Conservation (phyloP, 1,140 invertebrate species). For the Penaeus japonicus region DNA sequence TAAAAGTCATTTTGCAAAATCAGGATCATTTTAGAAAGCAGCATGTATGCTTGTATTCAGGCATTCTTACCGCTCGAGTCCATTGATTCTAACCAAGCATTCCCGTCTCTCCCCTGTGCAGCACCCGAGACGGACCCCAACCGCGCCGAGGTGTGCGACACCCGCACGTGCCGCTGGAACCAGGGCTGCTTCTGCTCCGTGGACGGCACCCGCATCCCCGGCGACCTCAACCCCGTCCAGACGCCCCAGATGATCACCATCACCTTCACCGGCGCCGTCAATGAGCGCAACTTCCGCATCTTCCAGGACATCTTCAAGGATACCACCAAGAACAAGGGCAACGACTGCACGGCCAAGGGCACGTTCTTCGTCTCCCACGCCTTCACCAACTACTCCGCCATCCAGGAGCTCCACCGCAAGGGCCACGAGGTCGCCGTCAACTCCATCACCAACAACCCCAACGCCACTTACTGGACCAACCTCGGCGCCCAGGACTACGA, state of each 20-base stretch:
- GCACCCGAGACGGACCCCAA: slow-evolving; percentile 64
- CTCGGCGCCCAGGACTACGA: slow-evolving; percentile 63
- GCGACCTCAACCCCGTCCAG: slow-evolving; percentile 63
- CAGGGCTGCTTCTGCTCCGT: slow-evolving; percentile 67
- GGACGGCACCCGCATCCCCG: slow-evolving; percentile 65
- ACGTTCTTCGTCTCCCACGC: slow-evolving; percentile 71
- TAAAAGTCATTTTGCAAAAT: no score
- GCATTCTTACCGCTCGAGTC: no score
- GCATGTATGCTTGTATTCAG: no score
- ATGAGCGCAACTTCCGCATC: slow-evolving; percentile 64
- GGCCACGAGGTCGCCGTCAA: slow-evolving; percentile 69
- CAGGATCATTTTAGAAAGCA: no score
- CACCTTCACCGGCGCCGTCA: slow-evolving; percentile 66
- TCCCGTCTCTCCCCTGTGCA: slow-evolving; percentile 31
- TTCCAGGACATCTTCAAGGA: slow-evolving; percentile 64
- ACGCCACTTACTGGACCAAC: slow-evolving; percentile 64
- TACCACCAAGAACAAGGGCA: slow-evolving; percentile 65
- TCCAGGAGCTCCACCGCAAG: slow-evolving; percentile 66
- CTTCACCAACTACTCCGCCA: slow-evolving; percentile 69
- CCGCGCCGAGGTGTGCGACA: slow-evolving; percentile 63
- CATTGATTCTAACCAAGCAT: no score
- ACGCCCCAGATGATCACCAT: slow-evolving; percentile 66
- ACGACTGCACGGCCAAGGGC: slow-evolving; percentile 68
- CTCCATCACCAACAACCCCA: slow-evolving; percentile 66
- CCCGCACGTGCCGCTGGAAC: slow-evolving; percentile 62